Conservation (phyloP, 2,888 invertebrate genomes). For the Acrobasis repandana region DNA sequence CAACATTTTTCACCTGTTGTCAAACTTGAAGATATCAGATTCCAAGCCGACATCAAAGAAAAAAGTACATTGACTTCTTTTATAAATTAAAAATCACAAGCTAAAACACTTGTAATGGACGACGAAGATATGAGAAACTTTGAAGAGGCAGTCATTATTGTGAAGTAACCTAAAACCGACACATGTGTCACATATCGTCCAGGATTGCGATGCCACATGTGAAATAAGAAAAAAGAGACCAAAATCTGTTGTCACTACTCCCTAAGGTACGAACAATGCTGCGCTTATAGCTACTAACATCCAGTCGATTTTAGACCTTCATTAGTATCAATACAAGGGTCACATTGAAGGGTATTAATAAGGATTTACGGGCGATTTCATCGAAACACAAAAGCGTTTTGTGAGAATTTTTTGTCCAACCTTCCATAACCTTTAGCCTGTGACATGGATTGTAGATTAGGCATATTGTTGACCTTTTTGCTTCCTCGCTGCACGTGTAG, state of each 20-base stretch:
- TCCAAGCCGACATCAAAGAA: constrained; percentile 73
- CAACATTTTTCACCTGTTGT: constrained; percentile 62
- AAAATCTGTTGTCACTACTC: constrained; percentile 81
- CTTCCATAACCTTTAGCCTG: constrained; percentile 82
- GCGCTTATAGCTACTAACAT: constrained; percentile 46
- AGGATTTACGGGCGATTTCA: constrained; percentile 67
- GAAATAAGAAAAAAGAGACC: constrained; percentile 71
- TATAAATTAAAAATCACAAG: constrained; percentile 51
- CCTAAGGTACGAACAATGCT: constrained; percentile 79
- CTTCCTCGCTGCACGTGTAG: constrained; percentile 73
- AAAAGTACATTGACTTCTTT: constrained; percentile 61
- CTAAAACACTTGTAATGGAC: constrained; percentile 66
- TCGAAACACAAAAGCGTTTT: constrained; percentile 61
- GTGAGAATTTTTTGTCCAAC: constrained; percentile 76
- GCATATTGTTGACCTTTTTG: constrained; percentile 82
- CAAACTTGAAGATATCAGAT: constrained; percentile 53
- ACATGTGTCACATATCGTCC: constrained; percentile 82
- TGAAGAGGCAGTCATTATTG: constrained; percentile 78
- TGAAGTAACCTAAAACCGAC: constrained; percentile 77
- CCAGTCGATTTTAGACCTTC: constrained; percentile 54
- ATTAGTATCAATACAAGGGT: constrained; percentile 38
- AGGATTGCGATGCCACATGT: constrained; percentile 82
- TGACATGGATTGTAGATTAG: constrained; percentile 82
- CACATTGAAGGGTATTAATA: constrained; percentile 40
- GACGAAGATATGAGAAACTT: constrained; percentile 68